phyloP scores from a whole-genome alignment of 30 jellyfish, hydroid and myxozoan genomes.

The Turritopsis dohrnii region DNA sequence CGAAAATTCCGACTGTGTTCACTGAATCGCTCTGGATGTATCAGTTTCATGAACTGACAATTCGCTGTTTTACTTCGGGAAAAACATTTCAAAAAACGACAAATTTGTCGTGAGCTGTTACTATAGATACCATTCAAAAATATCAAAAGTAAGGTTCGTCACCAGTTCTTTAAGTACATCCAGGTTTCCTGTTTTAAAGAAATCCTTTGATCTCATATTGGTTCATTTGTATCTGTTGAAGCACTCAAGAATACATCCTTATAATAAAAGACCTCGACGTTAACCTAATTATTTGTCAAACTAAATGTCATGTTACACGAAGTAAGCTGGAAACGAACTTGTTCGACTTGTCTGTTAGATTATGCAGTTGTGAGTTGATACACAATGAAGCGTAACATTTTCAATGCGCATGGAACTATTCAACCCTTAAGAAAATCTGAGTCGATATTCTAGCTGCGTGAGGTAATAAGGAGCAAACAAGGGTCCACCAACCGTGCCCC shows the following conservation, averaged over 20 bases:
- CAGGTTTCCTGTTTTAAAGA: not conserved
- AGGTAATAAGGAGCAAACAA: slow-evolving; percentile 30
- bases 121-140: not conserved
- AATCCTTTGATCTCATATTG: not conserved
- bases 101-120: not conserved
- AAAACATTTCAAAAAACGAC: not conserved
- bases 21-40: not conserved
- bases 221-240: not conserved
- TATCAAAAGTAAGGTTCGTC: not conserved
- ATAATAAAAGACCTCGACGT: not conserved
- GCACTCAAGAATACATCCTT: not conserved
- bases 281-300: not conserved
- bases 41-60: not conserved
- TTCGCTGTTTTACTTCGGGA: not conserved
- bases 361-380: slow-evolving; percentile 11
- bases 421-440: slow-evolving; percentile 23
- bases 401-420: slow-evolving; percentile 35
- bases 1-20: not conserved
- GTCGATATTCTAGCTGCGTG: slow-evolving; percentile 18
- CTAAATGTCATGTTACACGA: not conserved
- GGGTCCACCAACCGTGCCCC: slow-evolving; percentile 15
- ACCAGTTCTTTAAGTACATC: not conserved
- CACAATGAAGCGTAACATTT: slow-evolving; percentile 14
- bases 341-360: not conserved
- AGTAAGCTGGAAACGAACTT: not conserved